These are phyloP conservation scores for Monopis laevigella DNA, from an alignment of 2,888 invertebrate species.

Conservation along the genomic window DNA sequence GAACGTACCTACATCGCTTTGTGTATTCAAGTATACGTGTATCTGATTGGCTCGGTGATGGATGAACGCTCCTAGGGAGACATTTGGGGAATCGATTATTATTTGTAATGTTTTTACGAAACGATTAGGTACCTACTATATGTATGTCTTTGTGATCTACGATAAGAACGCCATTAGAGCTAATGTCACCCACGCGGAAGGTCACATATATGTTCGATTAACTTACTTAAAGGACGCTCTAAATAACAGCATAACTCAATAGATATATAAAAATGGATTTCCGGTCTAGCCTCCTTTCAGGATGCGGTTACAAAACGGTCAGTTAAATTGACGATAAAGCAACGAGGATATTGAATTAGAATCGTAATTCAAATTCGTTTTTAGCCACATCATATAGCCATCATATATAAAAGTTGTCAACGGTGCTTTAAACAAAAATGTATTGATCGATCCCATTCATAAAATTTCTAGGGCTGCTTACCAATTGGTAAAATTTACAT, in stretches of 20 bases:
- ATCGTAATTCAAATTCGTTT: no score
- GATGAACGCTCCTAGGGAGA: conserved; percentile 43
- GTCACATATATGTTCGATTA: conserved; percentile 3
- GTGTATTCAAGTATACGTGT: conserved; percentile 24
- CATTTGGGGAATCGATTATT: conserved; percentile 30
- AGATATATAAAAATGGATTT: no score
- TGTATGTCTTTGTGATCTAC: conserved; percentile 10
- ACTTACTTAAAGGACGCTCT: no score
- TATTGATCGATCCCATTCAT: no score
- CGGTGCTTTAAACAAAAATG: no score
- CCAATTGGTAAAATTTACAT: not conserved
- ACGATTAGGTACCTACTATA: conserved; percentile 8
- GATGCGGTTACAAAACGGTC: no score
- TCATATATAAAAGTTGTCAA: no score
- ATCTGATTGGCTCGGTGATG: conserved; percentile 58
- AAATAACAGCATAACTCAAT: not conserved
- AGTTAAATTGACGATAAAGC: no score
- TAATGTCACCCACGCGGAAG: conserved; percentile 1
- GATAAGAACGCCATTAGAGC: conserved; percentile 7
- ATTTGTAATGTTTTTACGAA: conserved; percentile 25
- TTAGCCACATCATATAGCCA: no score
- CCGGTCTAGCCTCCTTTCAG: no score
- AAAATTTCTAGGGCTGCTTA: not conserved
- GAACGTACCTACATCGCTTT: conserved; percentile 22
- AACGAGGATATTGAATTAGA: no score